A percentile compares a stretch with the other conserved stretches of the same genome.
Evolutionary conservation across 2,888 invertebrate species (phyloP).

Genomic region (Cheilosia vulpina): DNA sequence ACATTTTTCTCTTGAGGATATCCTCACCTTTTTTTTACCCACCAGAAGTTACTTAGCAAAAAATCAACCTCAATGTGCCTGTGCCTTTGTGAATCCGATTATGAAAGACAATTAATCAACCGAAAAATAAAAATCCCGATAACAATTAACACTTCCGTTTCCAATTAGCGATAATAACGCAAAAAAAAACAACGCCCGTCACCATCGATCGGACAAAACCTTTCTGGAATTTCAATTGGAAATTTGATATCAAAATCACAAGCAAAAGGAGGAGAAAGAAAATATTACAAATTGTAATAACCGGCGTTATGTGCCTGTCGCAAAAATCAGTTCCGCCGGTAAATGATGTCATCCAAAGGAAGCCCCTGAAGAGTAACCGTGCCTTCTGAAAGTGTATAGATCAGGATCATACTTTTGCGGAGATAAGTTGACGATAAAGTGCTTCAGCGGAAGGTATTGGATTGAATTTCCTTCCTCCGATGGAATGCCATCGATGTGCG

Average conservation of each 20-base stretch:
- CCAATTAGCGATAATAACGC: conserved; percentile 57
- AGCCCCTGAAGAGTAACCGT: conserved; percentile 47
- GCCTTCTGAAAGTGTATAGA: conserved; percentile 1
- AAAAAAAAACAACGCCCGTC: conserved; percentile 5
- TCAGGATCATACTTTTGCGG: conserved; percentile 40
- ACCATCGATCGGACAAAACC: conserved; percentile 11
- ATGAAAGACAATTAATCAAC: conserved; percentile 47
- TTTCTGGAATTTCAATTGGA: conserved; percentile 65
- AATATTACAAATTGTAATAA: conserved; percentile 19
- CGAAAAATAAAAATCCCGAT: conserved; percentile 38
- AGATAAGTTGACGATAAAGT: conserved; percentile 51
- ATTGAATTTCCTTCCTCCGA: conserved; percentile 54
- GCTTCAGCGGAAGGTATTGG: conserved; percentile 33
- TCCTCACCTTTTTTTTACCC: no score
- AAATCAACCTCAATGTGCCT: no score
- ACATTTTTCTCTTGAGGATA: no score
- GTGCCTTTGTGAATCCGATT: neutral
- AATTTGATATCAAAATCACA: conserved; percentile 46
- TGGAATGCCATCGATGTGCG: conserved; percentile 50
- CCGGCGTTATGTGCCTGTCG: conserved; percentile 22
- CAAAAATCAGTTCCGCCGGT: conserved; percentile 71
- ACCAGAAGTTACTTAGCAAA: no score
- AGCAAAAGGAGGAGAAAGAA: neutral
- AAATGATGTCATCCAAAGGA: conserved; percentile 70
- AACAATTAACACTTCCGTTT: conserved; percentile 67